These are phyloP conservation scores for Macroramphosus scolopax DNA, from an alignment of 2,797 vertebrate genomes.

Conservation along the genomic window DNA sequence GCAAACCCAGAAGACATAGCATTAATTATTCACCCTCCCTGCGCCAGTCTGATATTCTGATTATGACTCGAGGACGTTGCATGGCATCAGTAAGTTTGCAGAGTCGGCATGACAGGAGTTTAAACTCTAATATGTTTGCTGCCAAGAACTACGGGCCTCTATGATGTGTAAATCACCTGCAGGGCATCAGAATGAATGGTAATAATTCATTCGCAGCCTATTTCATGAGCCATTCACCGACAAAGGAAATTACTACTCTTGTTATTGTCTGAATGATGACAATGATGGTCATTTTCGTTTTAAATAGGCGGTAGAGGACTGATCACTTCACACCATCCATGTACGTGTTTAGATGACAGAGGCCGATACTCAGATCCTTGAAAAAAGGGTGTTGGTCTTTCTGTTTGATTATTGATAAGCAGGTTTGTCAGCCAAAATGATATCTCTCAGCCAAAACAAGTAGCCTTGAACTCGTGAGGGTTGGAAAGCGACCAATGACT, in stretches of 20 bases:
- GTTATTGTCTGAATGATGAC: conserved; percentile 49
- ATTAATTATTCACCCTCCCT: conserved; percentile 73
- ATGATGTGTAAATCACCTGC: conserved; percentile 48
- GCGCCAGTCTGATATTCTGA: conserved; percentile 62
- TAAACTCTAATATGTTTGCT: conserved; percentile 61
- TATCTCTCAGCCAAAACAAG: conserved; percentile 51
- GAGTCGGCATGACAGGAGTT: conserved; percentile 59
- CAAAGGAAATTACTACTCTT: conserved; percentile 42
- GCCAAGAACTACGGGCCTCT: conserved; percentile 50
- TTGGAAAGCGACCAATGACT: conserved; percentile 37
- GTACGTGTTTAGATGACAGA: not conserved
- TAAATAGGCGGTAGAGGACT: not conserved
- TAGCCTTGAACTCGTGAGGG: conserved; percentile 22
- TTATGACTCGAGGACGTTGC: conserved; percentile 68
- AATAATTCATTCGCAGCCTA: conserved; percentile 50
- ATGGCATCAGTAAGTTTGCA: conserved; percentile 59
- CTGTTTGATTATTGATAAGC: conserved; percentile 51
- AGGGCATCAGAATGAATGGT: conserved; percentile 42
- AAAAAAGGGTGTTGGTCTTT: conserved; percentile 46
- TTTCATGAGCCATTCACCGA: conserved; percentile 38
- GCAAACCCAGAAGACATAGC: conserved; percentile 64
- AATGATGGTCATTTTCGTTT: conserved; percentile 43
- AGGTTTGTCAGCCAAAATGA: conserved; percentile 41
- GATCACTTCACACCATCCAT: conserved; percentile 10
- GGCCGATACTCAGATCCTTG: too few species aligned